These are phyloP conservation scores for Hermaeophaga mercurialis DNA, from an alignment of 2,888 invertebrate genomes.

Conservation along the genomic window DNA sequence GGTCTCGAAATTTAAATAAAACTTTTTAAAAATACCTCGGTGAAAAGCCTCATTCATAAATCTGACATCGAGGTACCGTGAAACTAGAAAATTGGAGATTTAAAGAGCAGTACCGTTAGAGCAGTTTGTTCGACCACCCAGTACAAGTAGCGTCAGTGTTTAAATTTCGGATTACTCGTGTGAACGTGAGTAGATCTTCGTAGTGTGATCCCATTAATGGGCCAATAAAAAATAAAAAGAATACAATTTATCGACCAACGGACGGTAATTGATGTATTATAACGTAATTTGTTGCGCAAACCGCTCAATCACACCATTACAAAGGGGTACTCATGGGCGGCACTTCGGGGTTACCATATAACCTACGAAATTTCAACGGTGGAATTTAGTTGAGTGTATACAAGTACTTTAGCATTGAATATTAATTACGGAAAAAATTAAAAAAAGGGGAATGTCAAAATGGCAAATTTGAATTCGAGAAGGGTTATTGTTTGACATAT, in stretches of 20 bases:
- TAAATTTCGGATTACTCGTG: background rate
- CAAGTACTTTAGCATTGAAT: too few relatives aligned
- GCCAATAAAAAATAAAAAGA: conserved; percentile 24
- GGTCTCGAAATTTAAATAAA: too few relatives aligned
- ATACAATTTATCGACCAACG: conserved; percentile 28
- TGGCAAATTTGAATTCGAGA: too few relatives aligned
- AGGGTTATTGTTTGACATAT: too few relatives aligned
- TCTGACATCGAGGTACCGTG: background rate
- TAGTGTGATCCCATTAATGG: conserved; percentile 8
- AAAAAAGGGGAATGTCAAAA: too few relatives aligned
- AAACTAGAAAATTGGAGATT: conserved; percentile 6
- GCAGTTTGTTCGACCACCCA: conserved; percentile 6
- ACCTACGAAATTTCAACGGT: too few relatives aligned
- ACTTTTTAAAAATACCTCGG: too few relatives aligned
- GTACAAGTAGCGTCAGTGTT: background rate
- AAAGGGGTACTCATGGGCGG: conserved; percentile 17
- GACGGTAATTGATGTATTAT: conserved; percentile 33
- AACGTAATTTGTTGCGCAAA: conserved; percentile 36
- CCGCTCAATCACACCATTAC: conserved; percentile 36
- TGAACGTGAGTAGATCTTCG: background rate
- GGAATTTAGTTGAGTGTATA: too few relatives aligned
- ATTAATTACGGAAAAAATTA: too few relatives aligned
- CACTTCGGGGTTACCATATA: background rate
- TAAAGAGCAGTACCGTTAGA: conserved; percentile 1
- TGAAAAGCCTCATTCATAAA: background rate